Base-by-base conservation (phyloP, 1,140 invertebrate genomes). In the Micrasema longulum region DNA sequence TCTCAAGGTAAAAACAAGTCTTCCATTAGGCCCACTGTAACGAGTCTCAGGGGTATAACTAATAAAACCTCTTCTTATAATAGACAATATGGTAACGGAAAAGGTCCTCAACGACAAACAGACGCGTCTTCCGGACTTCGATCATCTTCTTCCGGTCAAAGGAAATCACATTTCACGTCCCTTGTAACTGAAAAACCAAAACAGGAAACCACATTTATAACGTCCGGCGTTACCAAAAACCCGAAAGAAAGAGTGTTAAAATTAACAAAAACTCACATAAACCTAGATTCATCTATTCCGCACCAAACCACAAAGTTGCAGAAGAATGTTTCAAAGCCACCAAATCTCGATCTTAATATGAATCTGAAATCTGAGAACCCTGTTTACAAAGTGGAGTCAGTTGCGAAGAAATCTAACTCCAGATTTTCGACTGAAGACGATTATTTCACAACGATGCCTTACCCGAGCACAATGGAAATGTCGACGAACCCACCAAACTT, bases 1-100 rank as follows among this genome's bases (percentile, higher is more conserved):
- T 80, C 80, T 18, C 81, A 86, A 79, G 85, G 83, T 75, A 78
- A 79, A 62, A 82, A 82, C 69, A 79, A 77, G 11, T 65, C 69
- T 4, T 80, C 77, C 0, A 67, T 77, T 0, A 80, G 77, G 55
- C 83, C 83, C 0, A 85, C 84, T 4, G 74, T 80, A 12, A 83
- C 83, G 18, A 84, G 80, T 1, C 62, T 83, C 20, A 77, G 83
- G 0, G 84, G 83, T 3, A 76, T 84, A 48, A 78, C 78, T 4
- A 76, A 76, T 45, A 73, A 72, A 64, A 76, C 74, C 45, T 45
- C 67, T 2, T 53, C 62, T 9, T 72, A 65, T 41, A 76, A 68
- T 23, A 72, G 71, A 31, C 74, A 76, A 31, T 73, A 76, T 36
- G 74, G 74, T 57, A 75, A 75, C 36, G 69, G 73, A 47, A 75